Percentiles rank a stretch among this genome's conserved stretches.
These are phyloP conservation scores for Chaetorhynchus papuensis DNA, from an alignment of 2,113 vertebrate species.

Conservation along the genomic window DNA sequence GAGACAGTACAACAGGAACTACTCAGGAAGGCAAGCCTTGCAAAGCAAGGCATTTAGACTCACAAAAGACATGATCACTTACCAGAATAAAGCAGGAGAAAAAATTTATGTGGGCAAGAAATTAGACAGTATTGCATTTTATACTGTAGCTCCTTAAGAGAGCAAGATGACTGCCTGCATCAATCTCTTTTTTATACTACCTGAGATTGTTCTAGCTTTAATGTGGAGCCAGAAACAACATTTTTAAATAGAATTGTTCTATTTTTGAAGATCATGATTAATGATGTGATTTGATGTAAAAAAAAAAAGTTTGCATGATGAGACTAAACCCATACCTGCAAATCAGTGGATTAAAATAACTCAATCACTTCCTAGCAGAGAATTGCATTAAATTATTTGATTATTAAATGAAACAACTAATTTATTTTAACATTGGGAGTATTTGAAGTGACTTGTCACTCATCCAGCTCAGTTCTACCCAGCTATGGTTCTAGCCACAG, in stretches of 20 bases:
- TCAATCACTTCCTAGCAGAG: background rate
- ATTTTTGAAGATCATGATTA: background rate
- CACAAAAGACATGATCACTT: background rate
- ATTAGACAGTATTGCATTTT: background rate
- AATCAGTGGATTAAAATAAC: background rate
- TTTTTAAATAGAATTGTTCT: background rate
- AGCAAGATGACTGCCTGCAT: background rate
- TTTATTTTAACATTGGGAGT: background rate
- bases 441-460: background rate
- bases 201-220: background rate
- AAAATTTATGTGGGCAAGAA: background rate
- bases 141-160: background rate
- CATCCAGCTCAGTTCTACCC: background rate
- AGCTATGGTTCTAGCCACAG: background rate
- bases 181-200: background rate
- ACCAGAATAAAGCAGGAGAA: background rate
- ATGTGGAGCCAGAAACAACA: background rate
- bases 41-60: background rate
- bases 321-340: background rate
- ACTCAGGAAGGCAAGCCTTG: background rate
- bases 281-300: background rate
- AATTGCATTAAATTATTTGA: background rate
- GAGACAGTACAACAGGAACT: background rate
- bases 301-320: background rate
- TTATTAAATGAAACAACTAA: background rate